A percentile compares a stretch with the other conserved stretches of the same genome.
phyloP scores from a whole-genome alignment of 53 echinoderm and acorn worm species.

The Patiria pectinifera region DNA sequence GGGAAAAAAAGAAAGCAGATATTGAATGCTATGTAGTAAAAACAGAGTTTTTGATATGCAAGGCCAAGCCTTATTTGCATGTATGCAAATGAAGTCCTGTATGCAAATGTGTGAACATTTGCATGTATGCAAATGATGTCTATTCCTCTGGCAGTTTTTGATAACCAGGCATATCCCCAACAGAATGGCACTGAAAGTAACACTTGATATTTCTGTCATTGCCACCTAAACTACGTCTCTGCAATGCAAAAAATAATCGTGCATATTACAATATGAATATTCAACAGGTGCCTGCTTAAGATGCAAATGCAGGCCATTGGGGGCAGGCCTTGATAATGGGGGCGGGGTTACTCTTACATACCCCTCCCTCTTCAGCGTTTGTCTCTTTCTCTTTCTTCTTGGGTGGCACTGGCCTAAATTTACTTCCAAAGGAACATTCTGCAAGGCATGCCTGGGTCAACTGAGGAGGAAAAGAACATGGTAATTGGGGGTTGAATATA shows the following conservation, averaged over 20 bases:
- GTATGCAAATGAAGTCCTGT: not conserved
- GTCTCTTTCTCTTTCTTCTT: slow-evolving; percentile 29
- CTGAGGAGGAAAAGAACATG: slow-evolving; percentile 40
- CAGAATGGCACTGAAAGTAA: slow-evolving; percentile 57
- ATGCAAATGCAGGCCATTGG: not conserved
- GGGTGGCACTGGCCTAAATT: not conserved
- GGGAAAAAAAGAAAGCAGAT: not conserved
- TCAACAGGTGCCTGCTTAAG: slow-evolving; percentile 14
- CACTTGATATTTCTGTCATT: not conserved
- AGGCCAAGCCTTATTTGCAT: not conserved
- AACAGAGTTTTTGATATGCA: slow-evolving; percentile 1
- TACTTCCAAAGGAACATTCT: slow-evolving; percentile 39
- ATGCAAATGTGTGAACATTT: no score
- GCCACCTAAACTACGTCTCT: not conserved
- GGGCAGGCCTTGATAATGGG: not conserved
- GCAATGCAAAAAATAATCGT: not conserved
- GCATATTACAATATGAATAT: slow-evolving; percentile 22
- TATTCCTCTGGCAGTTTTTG: not conserved
- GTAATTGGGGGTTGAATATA: slow-evolving; percentile 6
- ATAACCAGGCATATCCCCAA: slow-evolving; percentile 41
- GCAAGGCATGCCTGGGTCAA: slow-evolving; percentile 51
- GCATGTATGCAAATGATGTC: slow-evolving; percentile 43
- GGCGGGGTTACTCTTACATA: slow-evolving; percentile 38
- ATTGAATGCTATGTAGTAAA: not conserved
- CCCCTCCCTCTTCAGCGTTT: slow-evolving; percentile 45